Evolutionary conservation across 2,888 invertebrate species (phyloP), one percentile per base, ranked within the genome.

Genomic region (Smittia sp.): DNA sequence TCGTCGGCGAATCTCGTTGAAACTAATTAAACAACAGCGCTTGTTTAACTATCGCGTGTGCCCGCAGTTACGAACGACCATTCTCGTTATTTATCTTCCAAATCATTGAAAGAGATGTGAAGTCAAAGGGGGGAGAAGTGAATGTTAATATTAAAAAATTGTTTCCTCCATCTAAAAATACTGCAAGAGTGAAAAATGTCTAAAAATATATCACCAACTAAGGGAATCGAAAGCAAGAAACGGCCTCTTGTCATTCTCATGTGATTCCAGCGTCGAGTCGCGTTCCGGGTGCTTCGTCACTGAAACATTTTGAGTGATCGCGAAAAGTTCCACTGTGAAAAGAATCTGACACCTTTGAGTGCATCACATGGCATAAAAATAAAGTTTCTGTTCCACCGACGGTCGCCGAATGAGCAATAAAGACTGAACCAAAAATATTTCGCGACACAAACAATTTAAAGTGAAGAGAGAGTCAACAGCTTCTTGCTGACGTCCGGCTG

Each of bases 171-270:
- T 58, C 58, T 58, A 58, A 58, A 58, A 58, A 58, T 58, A 58
- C 7, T 58, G 58, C 58, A 58, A 58, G 58, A 58, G 22, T 58
- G 58, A 58, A 32, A 32, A 58, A 58, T 58, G 58, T 58, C 58
- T 58, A 58, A 20, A 58, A 58, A 58, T 58, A 58, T 22, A 13
- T 46, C n/a, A 13, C 58, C 58, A 58, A 20, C 13, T 58, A 58
- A 58, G 58, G 58, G 22, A 58, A 58, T 22, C 13, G 58, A 58
- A 58, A 58, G 13, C 3, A 38, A 38, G 11, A 38, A 38, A 38
- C 38, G 11, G 1, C 22, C n/a, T 58, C 22, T 20, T 58, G 58
- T 58, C 58, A 58, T 58, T 58, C n/a, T n/a, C 6, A 20, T 22
- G 9, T n/a, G 58, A 4, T 22, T 58, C 18, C 58, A 22, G 22